Percentiles rank a stretch among this genome's conserved stretches.
phyloP scores from a whole-genome alignment of 2,797 vertebrate genomes.

The Pygocentrus nattereri region DNA sequence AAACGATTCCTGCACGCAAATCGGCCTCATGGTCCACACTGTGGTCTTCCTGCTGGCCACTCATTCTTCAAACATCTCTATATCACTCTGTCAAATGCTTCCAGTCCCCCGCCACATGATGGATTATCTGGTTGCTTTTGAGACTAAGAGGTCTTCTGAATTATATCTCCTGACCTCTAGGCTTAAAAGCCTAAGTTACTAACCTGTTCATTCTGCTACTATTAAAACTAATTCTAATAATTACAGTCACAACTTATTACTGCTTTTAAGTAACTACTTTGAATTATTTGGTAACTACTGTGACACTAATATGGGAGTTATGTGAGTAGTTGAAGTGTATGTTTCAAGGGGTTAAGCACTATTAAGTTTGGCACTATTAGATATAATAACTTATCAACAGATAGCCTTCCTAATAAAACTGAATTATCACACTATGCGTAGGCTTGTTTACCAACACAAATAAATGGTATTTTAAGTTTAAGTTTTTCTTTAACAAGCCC shows the following conservation, averaged over 20 bases:
- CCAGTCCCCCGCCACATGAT: constrained; percentile 34
- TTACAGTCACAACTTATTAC: not conserved
- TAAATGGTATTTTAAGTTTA: not conserved
- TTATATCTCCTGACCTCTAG: too few species aligned
- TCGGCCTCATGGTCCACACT: constrained; percentile 50
- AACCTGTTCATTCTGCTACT: too few species aligned
- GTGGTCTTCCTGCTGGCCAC: constrained; percentile 72
- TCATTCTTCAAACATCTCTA: constrained; percentile 50
- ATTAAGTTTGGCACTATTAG: not conserved
- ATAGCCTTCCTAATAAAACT: not conserved
- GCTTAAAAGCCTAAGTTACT: too few species aligned
- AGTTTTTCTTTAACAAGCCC: constrained; percentile 1
- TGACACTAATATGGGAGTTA: not conserved
- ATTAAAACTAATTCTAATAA: not conserved
- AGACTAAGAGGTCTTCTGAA: too few species aligned
- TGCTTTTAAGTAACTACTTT: not conserved
- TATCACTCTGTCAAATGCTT: constrained; percentile 61
- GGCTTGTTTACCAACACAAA: not conserved
- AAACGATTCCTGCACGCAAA: constrained; percentile 76
- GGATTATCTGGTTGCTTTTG: constrained; percentile 18
- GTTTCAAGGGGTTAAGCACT: too few species aligned
- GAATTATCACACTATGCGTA: not conserved
- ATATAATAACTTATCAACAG: not conserved
- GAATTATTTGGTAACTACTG: too few species aligned
- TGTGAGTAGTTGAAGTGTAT: not conserved